These are phyloP conservation scores for Bombus breviceps DNA, from an alignment of 1,140 invertebrate genomes.

Conservation along the genomic window DNA sequence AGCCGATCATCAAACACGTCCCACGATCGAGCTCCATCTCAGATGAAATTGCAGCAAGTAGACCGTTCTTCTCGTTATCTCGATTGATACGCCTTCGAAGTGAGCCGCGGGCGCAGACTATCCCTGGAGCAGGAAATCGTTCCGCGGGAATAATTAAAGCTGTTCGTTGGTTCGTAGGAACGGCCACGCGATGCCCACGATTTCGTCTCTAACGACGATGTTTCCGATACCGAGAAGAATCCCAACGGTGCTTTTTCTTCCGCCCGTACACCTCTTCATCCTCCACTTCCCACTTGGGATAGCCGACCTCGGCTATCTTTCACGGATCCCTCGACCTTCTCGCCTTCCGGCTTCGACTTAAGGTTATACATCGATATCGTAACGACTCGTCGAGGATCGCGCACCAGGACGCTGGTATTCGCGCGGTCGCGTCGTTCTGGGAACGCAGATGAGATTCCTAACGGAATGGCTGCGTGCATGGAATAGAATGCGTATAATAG, in stretches of 20 bases:
- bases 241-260: slow-evolving; percentile 24
- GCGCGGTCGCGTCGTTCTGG: slow-evolving; percentile 61
- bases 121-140: slow-evolving; percentile 33
- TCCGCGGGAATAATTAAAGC: slow-evolving; percentile 30
- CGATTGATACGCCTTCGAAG: background rate
- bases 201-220: slow-evolving; percentile 25
- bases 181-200: background rate
- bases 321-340: slow-evolving; percentile 37
- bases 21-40: background rate
- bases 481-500: background rate
- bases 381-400: background rate
- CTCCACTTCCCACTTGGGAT: background rate
- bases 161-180: background rate
- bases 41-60: background rate
- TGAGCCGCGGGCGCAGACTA: background rate
- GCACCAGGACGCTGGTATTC: background rate
- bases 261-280: background rate
- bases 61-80: slow-evolving; percentile 1
- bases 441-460: slow-evolving; percentile 73
- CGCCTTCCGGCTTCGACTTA: slow-evolving; percentile 27
- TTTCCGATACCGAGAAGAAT: slow-evolving; percentile 41
- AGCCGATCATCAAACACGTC: background rate
- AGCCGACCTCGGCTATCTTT: slow-evolving; percentile 22
- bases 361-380: slow-evolving; percentile 23
- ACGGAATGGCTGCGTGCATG: slow-evolving; percentile 63